Percentiles rank a stretch among this genome's conserved stretches.
Evolutionary conservation across 2,888 invertebrate species (phyloP).

Genomic region (Oligia fasciuncula): DNA sequence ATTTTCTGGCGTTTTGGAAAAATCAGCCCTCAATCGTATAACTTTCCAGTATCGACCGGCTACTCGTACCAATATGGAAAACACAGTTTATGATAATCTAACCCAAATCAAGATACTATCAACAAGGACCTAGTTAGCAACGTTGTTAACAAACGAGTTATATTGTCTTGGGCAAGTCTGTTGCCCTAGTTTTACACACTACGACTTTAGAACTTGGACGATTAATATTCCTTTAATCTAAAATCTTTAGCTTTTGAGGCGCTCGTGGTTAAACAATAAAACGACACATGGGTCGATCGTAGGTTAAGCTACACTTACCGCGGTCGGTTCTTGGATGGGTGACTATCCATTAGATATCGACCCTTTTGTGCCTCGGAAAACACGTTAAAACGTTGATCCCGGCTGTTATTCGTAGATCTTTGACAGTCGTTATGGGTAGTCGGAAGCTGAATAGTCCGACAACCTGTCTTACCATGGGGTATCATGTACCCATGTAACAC

Average conservation of each 20-base stretch:
- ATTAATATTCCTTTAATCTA: slow-evolving; percentile 29
- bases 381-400: neutral
- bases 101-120: slow-evolving; percentile 10
- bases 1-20: neutral
- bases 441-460: too few relatives aligned
- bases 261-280: neutral
- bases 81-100: neutral
- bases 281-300: neutral
- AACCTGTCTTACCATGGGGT: too few relatives aligned
- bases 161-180: slow-evolving; percentile 7
- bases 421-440: too few relatives aligned
- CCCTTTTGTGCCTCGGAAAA: neutral
- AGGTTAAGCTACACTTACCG: neutral
- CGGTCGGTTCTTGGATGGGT: neutral
- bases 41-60: neutral
- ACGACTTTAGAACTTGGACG: neutral
- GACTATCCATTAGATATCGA: neutral
- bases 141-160: slow-evolving; percentile 21
- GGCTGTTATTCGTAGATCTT: too few relatives aligned
- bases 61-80: neutral
- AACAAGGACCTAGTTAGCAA: slow-evolving; percentile 3
- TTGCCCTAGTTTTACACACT: slow-evolving; percentile 16
- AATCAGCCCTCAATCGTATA: neutral
- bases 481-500: too few relatives aligned
- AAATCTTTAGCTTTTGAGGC: slow-evolving; percentile 6